Conservation (phyloP, 2,888 invertebrate genomes). For the Vanessa cardui region DNA sequence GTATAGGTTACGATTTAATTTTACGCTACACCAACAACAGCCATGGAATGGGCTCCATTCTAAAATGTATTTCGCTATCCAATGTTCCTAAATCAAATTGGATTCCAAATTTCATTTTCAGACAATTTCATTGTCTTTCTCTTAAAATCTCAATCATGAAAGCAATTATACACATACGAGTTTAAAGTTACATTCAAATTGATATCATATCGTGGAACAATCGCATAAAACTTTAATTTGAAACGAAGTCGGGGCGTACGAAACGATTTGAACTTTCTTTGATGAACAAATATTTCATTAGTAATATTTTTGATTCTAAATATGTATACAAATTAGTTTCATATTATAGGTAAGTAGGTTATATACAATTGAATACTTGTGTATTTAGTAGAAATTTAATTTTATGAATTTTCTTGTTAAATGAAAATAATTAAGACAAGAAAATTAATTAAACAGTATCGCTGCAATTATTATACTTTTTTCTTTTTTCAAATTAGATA, state of each 20-base stretch:
- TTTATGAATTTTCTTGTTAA: no score
- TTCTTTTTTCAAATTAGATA: no score
- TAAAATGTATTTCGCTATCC: conserved; percentile 34
- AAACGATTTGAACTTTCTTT: background rate
- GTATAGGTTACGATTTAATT: conserved; percentile 68
- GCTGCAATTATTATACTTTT: no score
- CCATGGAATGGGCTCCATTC: conserved; percentile 45
- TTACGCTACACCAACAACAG: conserved; percentile 52
- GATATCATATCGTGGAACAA: conserved; percentile 12
- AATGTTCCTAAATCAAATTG: conserved; percentile 39
- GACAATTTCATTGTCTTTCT: conserved; percentile 33
- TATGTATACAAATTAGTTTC: no score
- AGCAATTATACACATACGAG: conserved; percentile 29
- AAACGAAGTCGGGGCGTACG: conserved; percentile 13
- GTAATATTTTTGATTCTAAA: no score
- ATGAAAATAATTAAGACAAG: no score
- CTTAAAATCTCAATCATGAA: conserved; percentile 33
- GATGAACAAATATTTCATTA: no score
- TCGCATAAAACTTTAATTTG: conserved; percentile 19
- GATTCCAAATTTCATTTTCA: conserved; percentile 40
- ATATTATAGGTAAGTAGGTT: background rate
- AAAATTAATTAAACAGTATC: no score
- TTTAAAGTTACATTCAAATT: conserved; percentile 18
- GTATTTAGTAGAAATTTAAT: no score
- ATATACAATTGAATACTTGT: background rate